Base-by-base conservation (phyloP, 2,888 invertebrate species). In the Drosophila recens region DNA sequence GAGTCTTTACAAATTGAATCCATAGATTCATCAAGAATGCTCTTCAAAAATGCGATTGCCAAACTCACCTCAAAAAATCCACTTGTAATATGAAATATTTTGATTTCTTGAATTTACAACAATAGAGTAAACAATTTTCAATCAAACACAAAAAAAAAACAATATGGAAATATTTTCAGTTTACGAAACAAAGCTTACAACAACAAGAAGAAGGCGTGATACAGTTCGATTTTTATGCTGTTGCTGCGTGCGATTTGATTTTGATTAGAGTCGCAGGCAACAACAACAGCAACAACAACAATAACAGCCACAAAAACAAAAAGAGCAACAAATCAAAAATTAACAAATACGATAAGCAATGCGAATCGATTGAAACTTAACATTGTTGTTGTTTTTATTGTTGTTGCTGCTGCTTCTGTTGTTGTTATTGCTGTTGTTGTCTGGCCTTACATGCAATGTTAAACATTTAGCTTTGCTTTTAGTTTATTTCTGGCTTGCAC, bases 321-420 rank as follows among this genome's bases (percentile, higher is more conserved):
- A 15, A 33, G 43, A 63, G 42, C 30, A 54, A 64, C 30, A 53
- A 23, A 68, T 33, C 36, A 69, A 58, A 59, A 58, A 56, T 48
- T 38, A 33, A 64, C 45, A 67, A 76, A 48, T 48, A 20, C 70
- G 71, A 71, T 57, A 63, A 52, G 71, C 75, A 71, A 86, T 74
- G 73, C 84, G 81, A 83, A 83, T 87, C 65, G 76, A 74, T 77
- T 78, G 53, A 71, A 66, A 57, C 49, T 45, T n/a, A 68, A 45
- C 46, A 53, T 30, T 57, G 48, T 48, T 45, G 48, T 63, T 71
- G 23, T 65, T 57, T 23, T 53, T 61, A 40, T 52, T 74, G 23
- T 51, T 61, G 48, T 52, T 77, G 23, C 43, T 77, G 34, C 38
- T 65, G 40, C 54, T 73, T 53, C 34, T 65, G 38, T 43, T 62